These are phyloP conservation scores for Periophthalmus modestus DNA, from an alignment of 2,113 vertebrate species.

Conservation along the genomic window DNA sequence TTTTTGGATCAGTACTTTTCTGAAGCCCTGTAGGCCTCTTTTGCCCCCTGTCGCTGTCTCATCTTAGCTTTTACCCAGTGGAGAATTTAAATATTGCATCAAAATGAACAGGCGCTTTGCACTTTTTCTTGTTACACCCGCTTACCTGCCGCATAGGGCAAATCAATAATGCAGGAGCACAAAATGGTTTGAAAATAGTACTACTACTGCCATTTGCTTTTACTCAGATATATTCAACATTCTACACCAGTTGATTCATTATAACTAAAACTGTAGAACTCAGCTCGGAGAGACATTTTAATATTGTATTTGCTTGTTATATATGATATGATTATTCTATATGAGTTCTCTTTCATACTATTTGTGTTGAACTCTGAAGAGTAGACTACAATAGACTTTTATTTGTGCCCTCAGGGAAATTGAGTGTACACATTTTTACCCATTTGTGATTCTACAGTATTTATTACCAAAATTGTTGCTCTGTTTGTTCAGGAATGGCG, in stretches of 20 bases:
- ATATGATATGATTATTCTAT: neutral
- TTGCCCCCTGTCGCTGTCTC: conserved; percentile 40
- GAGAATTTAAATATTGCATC: conserved; percentile 62
- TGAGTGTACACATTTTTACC: neutral
- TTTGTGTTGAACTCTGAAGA: neutral
- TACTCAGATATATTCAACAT: neutral
- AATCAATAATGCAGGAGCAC: conserved; percentile 59
- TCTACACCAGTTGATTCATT: neutral
- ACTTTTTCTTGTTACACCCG: conserved; percentile 23
- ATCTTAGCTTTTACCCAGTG: conserved; percentile 23
- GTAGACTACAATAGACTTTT: neutral
- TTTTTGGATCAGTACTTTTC: conserved; percentile 11
- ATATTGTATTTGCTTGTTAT: neutral
- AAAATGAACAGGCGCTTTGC: conserved; percentile 28
- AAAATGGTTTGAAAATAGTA: conserved; percentile 54
- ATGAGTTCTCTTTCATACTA: neutral
- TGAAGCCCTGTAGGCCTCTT: conserved; percentile 23
- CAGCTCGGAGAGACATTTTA: neutral
- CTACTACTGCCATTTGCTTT: conserved; percentile 13
- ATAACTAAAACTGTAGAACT: neutral
- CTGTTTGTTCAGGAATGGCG: conserved; percentile 78
- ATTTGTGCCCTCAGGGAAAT: neutral
- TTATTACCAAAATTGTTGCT: neutral
- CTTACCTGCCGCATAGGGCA: conserved; percentile 42
- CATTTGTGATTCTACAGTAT: neutral